phyloP scores from a whole-genome alignment of 2,797 vertebrate genomes.

The Lacerta agilis region DNA sequence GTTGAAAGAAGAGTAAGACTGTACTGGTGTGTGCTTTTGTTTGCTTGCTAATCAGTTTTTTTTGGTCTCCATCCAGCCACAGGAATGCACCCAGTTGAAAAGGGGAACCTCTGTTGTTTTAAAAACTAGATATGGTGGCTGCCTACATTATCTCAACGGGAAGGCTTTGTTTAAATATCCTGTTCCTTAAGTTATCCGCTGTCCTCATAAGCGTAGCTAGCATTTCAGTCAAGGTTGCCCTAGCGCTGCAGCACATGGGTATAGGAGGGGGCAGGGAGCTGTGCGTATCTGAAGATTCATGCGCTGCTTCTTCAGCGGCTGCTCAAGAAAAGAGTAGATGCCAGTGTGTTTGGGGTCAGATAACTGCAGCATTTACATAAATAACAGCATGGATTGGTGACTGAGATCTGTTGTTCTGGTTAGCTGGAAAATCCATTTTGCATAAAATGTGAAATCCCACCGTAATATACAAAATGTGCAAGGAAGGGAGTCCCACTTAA shows the following conservation, averaged over 20 bases:
- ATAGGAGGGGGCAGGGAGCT: neutral
- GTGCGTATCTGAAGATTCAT: neutral
- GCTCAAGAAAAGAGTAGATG: neutral
- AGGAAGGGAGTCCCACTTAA: neutral
- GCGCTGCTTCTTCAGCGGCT: neutral
- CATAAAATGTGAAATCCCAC: neutral
- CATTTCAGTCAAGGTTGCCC: neutral
- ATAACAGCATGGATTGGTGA: neutral
- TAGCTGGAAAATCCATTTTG: neutral
- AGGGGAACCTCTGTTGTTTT: neutral
- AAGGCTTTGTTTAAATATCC: neutral
- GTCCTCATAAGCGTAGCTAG: neutral
- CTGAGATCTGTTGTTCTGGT: neutral
- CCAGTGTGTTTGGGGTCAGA: neutral
- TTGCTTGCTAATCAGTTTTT: neutral
- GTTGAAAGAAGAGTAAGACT: neutral
- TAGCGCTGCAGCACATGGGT: neutral
- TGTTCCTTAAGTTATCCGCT: neutral
- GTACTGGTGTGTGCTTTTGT: neutral
- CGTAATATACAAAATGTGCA: neutral
- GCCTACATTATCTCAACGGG: neutral
- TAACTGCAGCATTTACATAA: neutral
- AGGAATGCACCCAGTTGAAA: neutral
- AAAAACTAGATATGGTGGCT: neutral
- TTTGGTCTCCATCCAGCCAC: accelerated